Conservation (phyloP, 2,888 invertebrate genomes). For the Cephalotes varians region DNA sequence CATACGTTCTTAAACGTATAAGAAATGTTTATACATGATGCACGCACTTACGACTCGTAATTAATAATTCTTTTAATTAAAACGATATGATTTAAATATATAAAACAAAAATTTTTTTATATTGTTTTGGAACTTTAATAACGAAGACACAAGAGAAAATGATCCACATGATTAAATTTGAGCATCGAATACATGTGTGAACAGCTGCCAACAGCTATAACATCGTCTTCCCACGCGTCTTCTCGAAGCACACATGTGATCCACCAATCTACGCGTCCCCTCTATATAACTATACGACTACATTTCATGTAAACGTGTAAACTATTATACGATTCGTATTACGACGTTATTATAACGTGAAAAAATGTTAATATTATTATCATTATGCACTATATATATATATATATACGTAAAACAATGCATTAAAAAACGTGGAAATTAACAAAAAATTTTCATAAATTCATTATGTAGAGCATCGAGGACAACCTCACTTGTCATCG, state of each 20-base stretch:
- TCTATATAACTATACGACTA: slow-evolving; percentile 56
- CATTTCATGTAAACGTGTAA: slow-evolving; percentile 15
- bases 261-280: slow-evolving; percentile 64
- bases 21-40: not conserved
- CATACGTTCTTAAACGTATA: not conserved
- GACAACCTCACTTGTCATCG: not conserved
- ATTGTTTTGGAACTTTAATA: not conserved
- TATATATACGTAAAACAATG: too few relatives aligned
- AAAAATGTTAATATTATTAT: not conserved
- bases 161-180: slow-evolving; percentile 60
- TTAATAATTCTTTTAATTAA: not conserved
- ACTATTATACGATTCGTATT: slow-evolving; percentile 15
- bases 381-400: too few relatives aligned
- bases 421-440: not conserved
- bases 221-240: slow-evolving; percentile 84
- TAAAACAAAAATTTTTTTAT: not conserved
- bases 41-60: not conserved
- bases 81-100: too few relatives aligned
- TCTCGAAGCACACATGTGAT: slow-evolving; percentile 78
- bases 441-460: not conserved
- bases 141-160: slow-evolving; percentile 3
- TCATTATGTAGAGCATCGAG: not conserved
- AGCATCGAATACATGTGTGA: slow-evolving; percentile 81
- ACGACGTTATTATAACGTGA: not conserved
- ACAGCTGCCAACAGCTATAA: slow-evolving; percentile 81